Evolutionary conservation across 2,797 vertebrate genomes (phyloP), one percentile per base, ranked within the genome.

Genomic region (Sorex maritimensis): DNA sequence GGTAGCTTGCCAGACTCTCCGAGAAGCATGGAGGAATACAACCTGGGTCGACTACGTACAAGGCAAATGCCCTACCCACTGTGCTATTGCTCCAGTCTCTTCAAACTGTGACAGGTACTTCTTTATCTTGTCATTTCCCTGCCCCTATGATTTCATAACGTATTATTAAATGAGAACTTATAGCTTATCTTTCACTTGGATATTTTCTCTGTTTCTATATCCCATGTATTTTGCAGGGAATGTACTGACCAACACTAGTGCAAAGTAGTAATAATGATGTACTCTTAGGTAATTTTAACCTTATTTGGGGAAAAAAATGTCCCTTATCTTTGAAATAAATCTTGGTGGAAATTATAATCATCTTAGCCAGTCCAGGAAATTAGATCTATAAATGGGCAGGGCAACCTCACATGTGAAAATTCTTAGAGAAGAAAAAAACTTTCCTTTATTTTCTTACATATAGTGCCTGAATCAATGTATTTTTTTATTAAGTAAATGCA

Each of bases 171-270:
- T 4, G 8, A 28, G 63, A 67, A 9, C 63, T 88, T 41, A 68
- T 38, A 79, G 75, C 34, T 71, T 49, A 28, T 9, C 24, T 88
- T 81, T 73, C 63, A 74, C 34, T 78, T 91, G 34, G 19, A 21
- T 49, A 63, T 23, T 84, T 92, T 26, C 26, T 89, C n/a, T 89
- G 86, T 77, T 91, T 81, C 14, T 69, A 68, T 34, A 30, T 34
- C 13, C 6, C 23, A 44, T 83, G 19, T 86, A 81, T 80, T 90
- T 82, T 69, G 63, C n/a, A 79, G 14, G 41, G 15, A 58, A 38
- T 1, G 3, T 19, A 61, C 71, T 26, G 58, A 80, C 3, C 26
- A 75, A 69, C 12, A 88, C 15, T 34, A 44, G 65, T 71, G 34
- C 17, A 44, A 11, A 52, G 49, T 71, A 55, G 80, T 38, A 84